Evolutionary conservation across 2,113 vertebrate species (phyloP).

Genomic region (Neotoma lepida): DNA sequence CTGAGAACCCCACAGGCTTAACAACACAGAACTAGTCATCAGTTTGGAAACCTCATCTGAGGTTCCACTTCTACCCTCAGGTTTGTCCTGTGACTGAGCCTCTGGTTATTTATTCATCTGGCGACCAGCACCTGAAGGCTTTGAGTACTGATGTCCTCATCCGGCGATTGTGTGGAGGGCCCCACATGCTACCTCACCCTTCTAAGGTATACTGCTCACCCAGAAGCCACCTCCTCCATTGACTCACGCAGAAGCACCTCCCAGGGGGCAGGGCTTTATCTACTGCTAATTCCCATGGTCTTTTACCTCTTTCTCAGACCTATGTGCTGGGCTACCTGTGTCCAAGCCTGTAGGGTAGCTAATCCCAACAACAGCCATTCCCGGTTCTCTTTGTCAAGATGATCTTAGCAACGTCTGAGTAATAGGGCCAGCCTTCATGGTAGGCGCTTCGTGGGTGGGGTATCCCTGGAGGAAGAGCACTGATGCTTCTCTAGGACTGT

Average conservation of each 20-base stretch:
- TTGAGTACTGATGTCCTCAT: neutral
- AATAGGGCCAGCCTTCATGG: constrained; percentile 76
- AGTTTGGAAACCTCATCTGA: neutral
- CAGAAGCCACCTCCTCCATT: neutral
- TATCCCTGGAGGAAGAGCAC: constrained; percentile 84
- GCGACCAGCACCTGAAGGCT: neutral
- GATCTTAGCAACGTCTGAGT: constrained; percentile 82
- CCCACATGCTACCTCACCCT: neutral
- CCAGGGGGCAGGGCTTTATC: neutral
- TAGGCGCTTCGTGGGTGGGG: constrained; percentile 84
- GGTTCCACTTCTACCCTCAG: neutral
- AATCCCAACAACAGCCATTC: constrained; percentile 40
- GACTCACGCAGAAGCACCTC: neutral
- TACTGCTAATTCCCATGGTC: rapidly evolving
- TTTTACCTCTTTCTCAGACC: constrained; percentile 34
- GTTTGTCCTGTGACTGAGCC: neutral
- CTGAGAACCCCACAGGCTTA: neutral
- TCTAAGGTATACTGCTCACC: neutral
- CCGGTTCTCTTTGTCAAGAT: constrained; percentile 78
- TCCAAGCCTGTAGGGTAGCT: neutral
- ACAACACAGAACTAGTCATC: neutral
- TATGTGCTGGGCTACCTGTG: constrained; percentile 40
- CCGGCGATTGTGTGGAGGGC: neutral
- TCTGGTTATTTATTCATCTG: neutral
- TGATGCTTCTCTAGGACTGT: constrained; percentile 83